phyloP scores from a whole-genome alignment of 2,888 invertebrate species.

The Phortica okadai region DNA sequence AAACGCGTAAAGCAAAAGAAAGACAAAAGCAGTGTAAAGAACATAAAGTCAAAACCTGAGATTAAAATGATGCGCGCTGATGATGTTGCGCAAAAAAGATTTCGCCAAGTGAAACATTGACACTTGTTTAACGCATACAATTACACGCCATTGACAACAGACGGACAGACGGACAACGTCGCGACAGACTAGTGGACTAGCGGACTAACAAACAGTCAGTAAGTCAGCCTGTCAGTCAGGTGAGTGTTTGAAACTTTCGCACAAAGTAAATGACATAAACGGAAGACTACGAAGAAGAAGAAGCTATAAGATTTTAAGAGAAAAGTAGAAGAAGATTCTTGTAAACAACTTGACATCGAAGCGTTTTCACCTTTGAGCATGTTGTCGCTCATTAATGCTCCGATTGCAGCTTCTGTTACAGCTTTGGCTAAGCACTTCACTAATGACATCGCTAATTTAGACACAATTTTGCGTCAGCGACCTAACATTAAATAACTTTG shows the following conservation, averaged over 20 bases:
- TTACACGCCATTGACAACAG: slow-evolving; percentile 20
- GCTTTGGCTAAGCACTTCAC: slow-evolving; percentile 39
- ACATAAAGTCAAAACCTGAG: neutral
- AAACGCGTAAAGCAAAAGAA: slow-evolving; percentile 26
- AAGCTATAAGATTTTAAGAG: neutral
- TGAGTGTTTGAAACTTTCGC: slow-evolving; percentile 45
- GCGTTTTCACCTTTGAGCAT: neutral
- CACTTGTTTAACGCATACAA: slow-evolving; percentile 51
- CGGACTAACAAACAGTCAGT: no score
- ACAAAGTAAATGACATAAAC: slow-evolving; percentile 46
- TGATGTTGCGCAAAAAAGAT: slow-evolving; percentile 10
- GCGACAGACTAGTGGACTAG: neutral
- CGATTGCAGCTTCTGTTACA: slow-evolving; percentile 37
- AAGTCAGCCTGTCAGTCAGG: neutral
- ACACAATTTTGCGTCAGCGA: slow-evolving; percentile 46
- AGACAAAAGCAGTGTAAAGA: slow-evolving; percentile 30
- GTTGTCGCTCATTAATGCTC: slow-evolving; percentile 9
- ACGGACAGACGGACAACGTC: neutral
- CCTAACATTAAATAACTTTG: neutral
- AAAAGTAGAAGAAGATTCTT: neutral
- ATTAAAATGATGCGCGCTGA: slow-evolving; percentile 27
- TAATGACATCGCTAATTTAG: slow-evolving; percentile 64
- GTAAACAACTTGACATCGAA: neutral
- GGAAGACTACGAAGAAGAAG: neutral
- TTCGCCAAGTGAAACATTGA: slow-evolving; percentile 59